phyloP scores from a whole-genome alignment of 2,797 vertebrate genomes.

The Fistularia commersonii region DNA sequence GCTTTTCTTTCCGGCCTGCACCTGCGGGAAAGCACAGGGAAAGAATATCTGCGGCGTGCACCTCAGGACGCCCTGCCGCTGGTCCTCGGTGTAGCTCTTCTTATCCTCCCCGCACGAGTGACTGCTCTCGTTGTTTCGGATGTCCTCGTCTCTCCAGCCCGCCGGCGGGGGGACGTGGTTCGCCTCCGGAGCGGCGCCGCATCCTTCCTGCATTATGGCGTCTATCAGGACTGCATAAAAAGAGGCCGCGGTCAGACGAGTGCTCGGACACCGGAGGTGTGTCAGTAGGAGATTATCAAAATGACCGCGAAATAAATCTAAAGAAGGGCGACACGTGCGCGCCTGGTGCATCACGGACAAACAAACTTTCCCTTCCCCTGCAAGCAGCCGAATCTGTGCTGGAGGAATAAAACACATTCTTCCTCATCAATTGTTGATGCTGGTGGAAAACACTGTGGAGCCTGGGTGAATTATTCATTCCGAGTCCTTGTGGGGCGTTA shows the following conservation, averaged over 20 bases:
- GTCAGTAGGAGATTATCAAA: neutral
- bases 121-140: slow-evolving; percentile 34
- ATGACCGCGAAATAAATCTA: neutral
- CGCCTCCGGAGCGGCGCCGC: slow-evolving; percentile 57
- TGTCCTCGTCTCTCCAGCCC: slow-evolving; percentile 77
- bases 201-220: slow-evolving; percentile 80
- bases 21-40: neutral
- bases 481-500: no score
- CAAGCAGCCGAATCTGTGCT: no score
- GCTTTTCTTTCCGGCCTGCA: neutral
- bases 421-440: no score
- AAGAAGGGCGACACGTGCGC: no score
- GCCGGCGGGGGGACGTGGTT: slow-evolving; percentile 69
- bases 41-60: slow-evolving; percentile 38
- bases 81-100: slow-evolving; percentile 87
- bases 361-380: no score
- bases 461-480: no score
- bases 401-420: no score
- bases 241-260: slow-evolving; percentile 6
- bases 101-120: slow-evolving; percentile 65
- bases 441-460: no score
- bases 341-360: neutral
- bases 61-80: slow-evolving; percentile 88
- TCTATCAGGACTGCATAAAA: slow-evolving; percentile 81
- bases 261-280: neutral